Conservation (phyloP, 2,797 vertebrate genomes). For the Sciurus vulgaris region DNA sequence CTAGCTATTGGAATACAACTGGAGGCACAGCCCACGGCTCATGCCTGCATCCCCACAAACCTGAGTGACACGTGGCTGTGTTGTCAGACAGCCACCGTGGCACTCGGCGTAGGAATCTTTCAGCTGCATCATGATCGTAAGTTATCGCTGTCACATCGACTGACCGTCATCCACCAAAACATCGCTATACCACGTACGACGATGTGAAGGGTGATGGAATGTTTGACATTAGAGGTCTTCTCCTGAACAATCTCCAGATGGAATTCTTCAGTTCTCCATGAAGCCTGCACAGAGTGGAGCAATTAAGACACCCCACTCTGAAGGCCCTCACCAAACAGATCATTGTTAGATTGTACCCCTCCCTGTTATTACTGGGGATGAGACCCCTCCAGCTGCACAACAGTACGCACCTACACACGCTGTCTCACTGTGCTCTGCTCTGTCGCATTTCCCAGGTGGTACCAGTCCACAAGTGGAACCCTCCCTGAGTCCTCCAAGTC, state of each 20-base stretch:
- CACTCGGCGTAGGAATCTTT: not conserved
- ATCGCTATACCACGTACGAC: too few relatives aligned
- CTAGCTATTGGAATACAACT: not conserved
- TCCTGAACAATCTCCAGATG: not conserved
- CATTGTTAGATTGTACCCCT: not conserved
- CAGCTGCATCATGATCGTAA: too few relatives aligned
- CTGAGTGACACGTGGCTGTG: too few relatives aligned
- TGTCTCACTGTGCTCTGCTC: not conserved
- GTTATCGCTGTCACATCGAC: too few relatives aligned
- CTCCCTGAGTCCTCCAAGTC: not conserved
- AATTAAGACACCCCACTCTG: not conserved
- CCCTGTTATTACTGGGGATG: not conserved
- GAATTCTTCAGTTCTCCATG: not conserved
- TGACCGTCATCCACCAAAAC: too few relatives aligned
- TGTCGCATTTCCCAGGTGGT: not conserved
- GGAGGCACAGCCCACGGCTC: not conserved
- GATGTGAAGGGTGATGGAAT: not conserved
- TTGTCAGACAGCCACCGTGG: not conserved
- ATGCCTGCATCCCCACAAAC: not conserved
- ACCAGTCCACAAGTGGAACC: not conserved
- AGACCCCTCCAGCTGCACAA: not conserved
- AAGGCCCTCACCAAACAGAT: not conserved
- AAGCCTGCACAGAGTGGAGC: not conserved
- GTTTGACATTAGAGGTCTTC: not conserved
- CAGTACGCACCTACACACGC: too few relatives aligned